These are phyloP conservation scores for Hydropsyche tenuis DNA, from an alignment of 1,140 invertebrate species.

Conservation along the genomic window DNA sequence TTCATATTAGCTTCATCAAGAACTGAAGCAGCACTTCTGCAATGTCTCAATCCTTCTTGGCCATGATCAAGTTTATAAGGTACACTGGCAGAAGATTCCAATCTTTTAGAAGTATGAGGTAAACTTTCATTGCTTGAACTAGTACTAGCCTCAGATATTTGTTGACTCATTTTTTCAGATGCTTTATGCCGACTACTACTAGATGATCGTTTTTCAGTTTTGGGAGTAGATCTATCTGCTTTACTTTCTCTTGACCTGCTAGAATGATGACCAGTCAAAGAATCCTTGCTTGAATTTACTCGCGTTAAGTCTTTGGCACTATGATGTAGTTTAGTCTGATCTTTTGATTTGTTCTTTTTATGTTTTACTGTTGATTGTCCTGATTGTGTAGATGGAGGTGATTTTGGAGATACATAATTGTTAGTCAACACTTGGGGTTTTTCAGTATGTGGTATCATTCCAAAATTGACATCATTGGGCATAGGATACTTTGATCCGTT, in stretches of 20 bases:
- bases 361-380: constrained; percentile 51
- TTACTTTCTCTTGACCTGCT: constrained; percentile 61
- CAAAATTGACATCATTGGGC: constrained; percentile 33
- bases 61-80: constrained; percentile 65
- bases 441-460: constrained; percentile 37
- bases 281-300: constrained; percentile 61
- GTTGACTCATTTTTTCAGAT: constrained; percentile 61
- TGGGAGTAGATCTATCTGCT: constrained; percentile 58
- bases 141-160: constrained; percentile 62
- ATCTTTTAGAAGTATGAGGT: constrained; percentile 60
- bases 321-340: constrained; percentile 58
- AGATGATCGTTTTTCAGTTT: constrained; percentile 57
- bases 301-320: constrained; percentile 58
- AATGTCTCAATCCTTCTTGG: constrained; percentile 64
- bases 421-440: constrained; percentile 37
- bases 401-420: constrained; percentile 53
- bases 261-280: constrained; percentile 61
- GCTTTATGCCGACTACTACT: constrained; percentile 56
- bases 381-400: constrained; percentile 57
- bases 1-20: constrained; percentile 61
- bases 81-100: constrained; percentile 67
- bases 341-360: constrained; percentile 59
- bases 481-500: constrained; percentile 32
- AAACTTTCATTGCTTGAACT: constrained; percentile 63
- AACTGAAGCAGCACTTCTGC: constrained; percentile 67